These are phyloP conservation scores for Parasteatoda lunata DNA, from an alignment of 2,888 invertebrate species.

Conservation along the genomic window DNA sequence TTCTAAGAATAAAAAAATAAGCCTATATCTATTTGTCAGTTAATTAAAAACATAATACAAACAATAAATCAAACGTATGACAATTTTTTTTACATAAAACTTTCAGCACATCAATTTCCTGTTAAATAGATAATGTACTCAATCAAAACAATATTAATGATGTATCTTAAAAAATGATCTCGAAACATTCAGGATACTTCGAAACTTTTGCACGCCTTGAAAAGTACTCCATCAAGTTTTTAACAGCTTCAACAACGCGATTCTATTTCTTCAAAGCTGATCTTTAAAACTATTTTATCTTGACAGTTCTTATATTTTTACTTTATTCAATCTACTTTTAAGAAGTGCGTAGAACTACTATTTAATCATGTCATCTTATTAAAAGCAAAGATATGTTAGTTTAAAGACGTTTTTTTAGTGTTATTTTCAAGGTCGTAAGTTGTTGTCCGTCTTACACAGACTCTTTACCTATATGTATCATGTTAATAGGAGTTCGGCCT, in stretches of 20 bases:
- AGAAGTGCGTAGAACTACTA: conserved; percentile 16
- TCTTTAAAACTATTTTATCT: not conserved
- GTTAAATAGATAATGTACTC: too few relatives aligned
- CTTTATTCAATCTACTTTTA: conserved; percentile 2
- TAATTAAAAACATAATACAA: too few relatives aligned
- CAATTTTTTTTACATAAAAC: too few relatives aligned
- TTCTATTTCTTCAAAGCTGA: too few relatives aligned
- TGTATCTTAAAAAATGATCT: not conserved
- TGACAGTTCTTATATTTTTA: not conserved
- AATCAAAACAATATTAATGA: too few relatives aligned
- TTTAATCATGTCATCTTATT: conserved; percentile 24
- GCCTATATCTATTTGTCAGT: too few relatives aligned
- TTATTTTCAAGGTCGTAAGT: conserved; percentile 37
- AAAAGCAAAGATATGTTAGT: not conserved
- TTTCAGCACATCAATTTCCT: too few relatives aligned
- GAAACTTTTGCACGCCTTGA: not conserved
- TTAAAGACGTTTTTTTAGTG: not conserved
- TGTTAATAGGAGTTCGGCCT: conserved; percentile 53
- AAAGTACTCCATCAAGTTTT: not conserved
- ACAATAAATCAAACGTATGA: too few relatives aligned
- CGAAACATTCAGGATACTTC: not conserved
- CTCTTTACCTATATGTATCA: conserved; percentile 12
- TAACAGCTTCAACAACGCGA: not conserved
- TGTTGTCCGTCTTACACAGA: conserved; percentile 1
- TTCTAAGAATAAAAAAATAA: too few relatives aligned